phyloP scores from a whole-genome alignment of 2,797 vertebrate genomes.

The Spinus pinus region DNA sequence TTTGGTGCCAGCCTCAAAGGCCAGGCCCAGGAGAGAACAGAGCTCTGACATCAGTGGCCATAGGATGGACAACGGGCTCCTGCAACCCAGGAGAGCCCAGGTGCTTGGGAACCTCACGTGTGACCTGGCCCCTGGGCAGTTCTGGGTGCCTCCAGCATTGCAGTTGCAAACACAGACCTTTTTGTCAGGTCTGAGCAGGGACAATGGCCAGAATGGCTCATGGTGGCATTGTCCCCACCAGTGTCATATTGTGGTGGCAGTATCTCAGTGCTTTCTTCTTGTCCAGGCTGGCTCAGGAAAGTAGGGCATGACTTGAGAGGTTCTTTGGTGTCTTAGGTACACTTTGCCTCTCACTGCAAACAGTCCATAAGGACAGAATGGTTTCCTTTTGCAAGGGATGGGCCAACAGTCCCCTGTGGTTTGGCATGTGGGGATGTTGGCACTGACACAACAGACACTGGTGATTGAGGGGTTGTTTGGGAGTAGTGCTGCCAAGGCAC shows the following conservation, averaged over 20 bases:
- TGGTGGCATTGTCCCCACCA: background rate
- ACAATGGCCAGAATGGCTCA: background rate
- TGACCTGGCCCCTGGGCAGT: background rate
- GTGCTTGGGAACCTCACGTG: fast-evolving
- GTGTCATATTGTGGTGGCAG: background rate
- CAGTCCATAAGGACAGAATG: background rate
- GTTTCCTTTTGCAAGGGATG: constrained; percentile 14
- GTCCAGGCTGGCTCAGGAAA: background rate
- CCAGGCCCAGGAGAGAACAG: background rate
- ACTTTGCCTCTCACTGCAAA: background rate
- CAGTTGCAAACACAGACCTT: background rate
- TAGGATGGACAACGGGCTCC: background rate
- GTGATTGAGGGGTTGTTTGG: background rate
- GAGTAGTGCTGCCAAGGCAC: background rate
- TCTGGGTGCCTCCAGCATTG: fast-evolving
- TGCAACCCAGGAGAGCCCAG: background rate
- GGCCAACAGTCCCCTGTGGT: constrained; percentile 43
- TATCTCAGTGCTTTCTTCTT: background rate
- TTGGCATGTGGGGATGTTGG: background rate
- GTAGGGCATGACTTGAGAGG: background rate
- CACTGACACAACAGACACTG: background rate
- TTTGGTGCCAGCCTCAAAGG: background rate
- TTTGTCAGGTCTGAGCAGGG: background rate
- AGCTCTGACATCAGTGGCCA: background rate
- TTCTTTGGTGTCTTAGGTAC: background rate